These are phyloP conservation scores for Drosophila leontia DNA, from an alignment of 1,140 invertebrate species.

Conservation along the genomic window DNA sequence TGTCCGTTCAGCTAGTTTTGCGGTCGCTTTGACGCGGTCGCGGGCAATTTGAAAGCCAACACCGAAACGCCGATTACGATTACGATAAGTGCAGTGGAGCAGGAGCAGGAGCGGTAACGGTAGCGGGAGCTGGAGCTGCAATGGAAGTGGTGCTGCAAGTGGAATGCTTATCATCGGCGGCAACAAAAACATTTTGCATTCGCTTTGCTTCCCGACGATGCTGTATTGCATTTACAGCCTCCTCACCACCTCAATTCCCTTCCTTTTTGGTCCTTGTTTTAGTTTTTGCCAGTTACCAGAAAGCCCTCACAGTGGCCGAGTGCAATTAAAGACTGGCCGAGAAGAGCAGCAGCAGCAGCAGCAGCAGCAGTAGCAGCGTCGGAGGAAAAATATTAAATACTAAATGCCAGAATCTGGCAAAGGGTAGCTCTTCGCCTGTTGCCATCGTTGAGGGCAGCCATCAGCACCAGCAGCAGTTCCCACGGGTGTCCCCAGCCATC, in stretches of 20 bases:
- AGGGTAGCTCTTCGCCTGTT: conserved; percentile 25
- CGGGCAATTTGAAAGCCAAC: conserved; percentile 65
- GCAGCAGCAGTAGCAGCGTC: no score
- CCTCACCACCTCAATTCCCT: conserved; percentile 11
- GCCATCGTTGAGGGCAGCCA: conserved; percentile 2
- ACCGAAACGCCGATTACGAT: conserved; percentile 59
- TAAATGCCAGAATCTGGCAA: conserved; percentile 33
- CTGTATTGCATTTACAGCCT: conserved; percentile 19
- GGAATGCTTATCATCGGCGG: conserved; percentile 18
- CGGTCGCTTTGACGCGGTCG: conserved; percentile 73
- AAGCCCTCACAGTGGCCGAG: conserved; percentile 12
- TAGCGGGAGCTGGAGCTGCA: conserved; percentile 2
- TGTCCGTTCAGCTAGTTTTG: conserved; percentile 74
- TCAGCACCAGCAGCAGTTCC: conserved; percentile 6
- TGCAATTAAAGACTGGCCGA: conserved; percentile 46
- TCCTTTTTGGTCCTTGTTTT: conserved; percentile 27
- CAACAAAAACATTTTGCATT: conserved; percentile 22
- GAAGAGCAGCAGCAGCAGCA: background rate
- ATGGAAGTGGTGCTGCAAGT: background rate
- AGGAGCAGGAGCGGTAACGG: background rate
- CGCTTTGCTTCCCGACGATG: conserved; percentile 23
- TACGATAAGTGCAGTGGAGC: conserved; percentile 48
- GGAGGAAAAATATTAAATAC: conserved; percentile 37
- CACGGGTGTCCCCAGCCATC: conserved; percentile 15
- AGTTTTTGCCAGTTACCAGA: conserved; percentile 34